Percentiles rank a stretch among this genome's conserved stretches.
phyloP scores from a whole-genome alignment of 2,797 vertebrate genomes.

The Microhierax caerulescens region DNA sequence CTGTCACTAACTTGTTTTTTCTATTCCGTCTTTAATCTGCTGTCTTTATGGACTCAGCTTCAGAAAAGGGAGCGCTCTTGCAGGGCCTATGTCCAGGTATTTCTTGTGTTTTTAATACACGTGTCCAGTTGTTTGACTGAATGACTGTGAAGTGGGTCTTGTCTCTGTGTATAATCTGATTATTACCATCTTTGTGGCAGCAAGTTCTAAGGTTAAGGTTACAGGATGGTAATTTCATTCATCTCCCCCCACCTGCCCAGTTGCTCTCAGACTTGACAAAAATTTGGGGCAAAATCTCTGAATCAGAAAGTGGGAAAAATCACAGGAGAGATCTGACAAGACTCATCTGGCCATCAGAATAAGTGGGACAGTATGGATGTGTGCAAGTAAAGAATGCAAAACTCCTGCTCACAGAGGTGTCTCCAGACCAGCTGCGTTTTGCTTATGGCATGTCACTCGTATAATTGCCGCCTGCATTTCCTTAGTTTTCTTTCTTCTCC shows the following conservation, averaged over 20 bases:
- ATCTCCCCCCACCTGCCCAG: background rate
- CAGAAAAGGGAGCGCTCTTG: constrained; percentile 99
- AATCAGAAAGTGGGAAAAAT: background rate
- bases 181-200: background rate
- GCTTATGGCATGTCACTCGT: background rate
- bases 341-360: background rate
- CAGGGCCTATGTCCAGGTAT: constrained; percentile 99
- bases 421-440: background rate
- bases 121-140: constrained; percentile 64
- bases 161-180: constrained; percentile 14
- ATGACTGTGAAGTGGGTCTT: constrained; percentile 58
- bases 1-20: constrained; percentile 78
- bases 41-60: constrained; percentile 89
- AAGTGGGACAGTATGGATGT: background rate
- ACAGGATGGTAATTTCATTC: constrained; percentile 23
- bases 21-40: constrained; percentile 79
- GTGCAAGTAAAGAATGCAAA: background rate
- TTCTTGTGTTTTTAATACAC: constrained; percentile 74
- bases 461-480: background rate
- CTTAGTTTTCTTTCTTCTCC: background rate
- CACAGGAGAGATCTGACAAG: background rate
- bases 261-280: background rate
- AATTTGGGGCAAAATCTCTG: background rate
- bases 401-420: background rate
- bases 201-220: constrained; percentile 53